Percentiles rank a stretch among this genome's conserved stretches.
phyloP scores from a whole-genome alignment of 2,797 vertebrate genomes.

The Argyrosomus regius region DNA sequence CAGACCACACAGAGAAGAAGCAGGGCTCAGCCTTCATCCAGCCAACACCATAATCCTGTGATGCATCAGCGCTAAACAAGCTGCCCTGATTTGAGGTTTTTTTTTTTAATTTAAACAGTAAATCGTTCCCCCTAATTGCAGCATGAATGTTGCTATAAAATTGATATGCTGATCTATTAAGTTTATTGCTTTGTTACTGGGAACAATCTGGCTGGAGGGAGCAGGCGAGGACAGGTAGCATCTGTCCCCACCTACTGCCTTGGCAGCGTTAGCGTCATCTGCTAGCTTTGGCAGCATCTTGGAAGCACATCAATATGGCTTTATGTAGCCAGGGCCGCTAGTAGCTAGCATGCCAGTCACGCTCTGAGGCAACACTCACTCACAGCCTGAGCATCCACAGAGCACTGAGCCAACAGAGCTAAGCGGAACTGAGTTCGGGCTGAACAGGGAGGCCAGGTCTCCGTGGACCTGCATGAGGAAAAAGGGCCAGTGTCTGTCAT shows the following conservation, averaged over 20 bases:
- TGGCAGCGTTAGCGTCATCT: conserved; percentile 87
- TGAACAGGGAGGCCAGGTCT: conserved; percentile 81
- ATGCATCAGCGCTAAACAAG: conserved; percentile 9
- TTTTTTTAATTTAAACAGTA: conserved; percentile 46
- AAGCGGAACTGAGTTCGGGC: conserved; percentile 75
- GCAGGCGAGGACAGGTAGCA: conserved; percentile 87
- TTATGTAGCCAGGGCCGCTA: conserved; percentile 85
- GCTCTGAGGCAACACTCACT: conserved; percentile 79
- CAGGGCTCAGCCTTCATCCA: background rate
- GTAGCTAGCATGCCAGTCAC: conserved; percentile 87
- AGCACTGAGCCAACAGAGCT: conserved; percentile 80
- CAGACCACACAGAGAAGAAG: conserved; percentile 19
- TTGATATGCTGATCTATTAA: conserved; percentile 82
- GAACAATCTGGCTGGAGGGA: conserved; percentile 85
- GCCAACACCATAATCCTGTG: background rate
- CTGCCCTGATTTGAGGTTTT: conserved; percentile 26
- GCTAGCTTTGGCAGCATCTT: conserved; percentile 87
- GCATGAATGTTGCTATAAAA: conserved; percentile 78
- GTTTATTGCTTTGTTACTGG: conserved; percentile 87
- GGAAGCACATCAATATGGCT: conserved; percentile 89
- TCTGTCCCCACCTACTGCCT: conserved; percentile 89
- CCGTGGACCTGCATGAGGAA: conserved; percentile 66
- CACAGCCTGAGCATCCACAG: conserved; percentile 79
- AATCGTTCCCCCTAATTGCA: conserved; percentile 75
- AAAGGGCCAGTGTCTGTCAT: conserved; percentile 75